Conservation (phyloP, 2,888 invertebrate genomes). For the Chrysomela aeneicollis region DNA sequence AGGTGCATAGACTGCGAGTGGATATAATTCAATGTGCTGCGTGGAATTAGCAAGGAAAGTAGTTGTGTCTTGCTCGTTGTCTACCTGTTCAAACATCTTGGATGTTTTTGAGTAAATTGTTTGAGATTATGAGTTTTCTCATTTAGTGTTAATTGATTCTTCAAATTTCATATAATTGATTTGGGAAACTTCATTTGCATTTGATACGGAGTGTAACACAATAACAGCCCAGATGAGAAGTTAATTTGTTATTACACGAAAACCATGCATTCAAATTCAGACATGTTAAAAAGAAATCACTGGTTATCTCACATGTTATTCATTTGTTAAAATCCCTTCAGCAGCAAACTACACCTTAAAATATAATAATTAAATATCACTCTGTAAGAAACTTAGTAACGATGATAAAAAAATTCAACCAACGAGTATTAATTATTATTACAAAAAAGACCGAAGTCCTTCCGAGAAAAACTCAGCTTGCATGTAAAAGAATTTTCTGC, state of each 20-base stretch:
- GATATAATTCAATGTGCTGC: no score
- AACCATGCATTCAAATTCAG: conserved; percentile 20
- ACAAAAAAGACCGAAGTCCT: background rate
- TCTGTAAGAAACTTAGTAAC: conserved; percentile 22
- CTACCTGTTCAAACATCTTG: no score
- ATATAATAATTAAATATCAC: conserved; percentile 23
- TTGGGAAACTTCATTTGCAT: conserved; percentile 51
- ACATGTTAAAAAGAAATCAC: conserved; percentile 33
- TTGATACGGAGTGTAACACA: conserved; percentile 40
- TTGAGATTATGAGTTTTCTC: no score
- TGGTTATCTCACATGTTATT: conserved; percentile 34
- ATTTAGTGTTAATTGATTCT: no score
- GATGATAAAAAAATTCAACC: conserved; percentile 18
- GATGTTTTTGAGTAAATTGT: no score
- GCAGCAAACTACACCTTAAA: conserved; percentile 65
- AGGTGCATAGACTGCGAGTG: no score
- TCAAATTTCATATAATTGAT: no score
- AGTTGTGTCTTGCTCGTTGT: no score
- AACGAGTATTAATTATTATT: background rate
- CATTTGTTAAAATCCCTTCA: conserved; percentile 46
- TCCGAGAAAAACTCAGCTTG: background rate
- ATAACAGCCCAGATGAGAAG: background rate
- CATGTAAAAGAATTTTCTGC: background rate
- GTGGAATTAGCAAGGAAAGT: no score
- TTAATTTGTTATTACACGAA: background rate